phyloP scores from a whole-genome alignment of 2,888 invertebrate genomes.

The Yponomeuta malinellus region DNA sequence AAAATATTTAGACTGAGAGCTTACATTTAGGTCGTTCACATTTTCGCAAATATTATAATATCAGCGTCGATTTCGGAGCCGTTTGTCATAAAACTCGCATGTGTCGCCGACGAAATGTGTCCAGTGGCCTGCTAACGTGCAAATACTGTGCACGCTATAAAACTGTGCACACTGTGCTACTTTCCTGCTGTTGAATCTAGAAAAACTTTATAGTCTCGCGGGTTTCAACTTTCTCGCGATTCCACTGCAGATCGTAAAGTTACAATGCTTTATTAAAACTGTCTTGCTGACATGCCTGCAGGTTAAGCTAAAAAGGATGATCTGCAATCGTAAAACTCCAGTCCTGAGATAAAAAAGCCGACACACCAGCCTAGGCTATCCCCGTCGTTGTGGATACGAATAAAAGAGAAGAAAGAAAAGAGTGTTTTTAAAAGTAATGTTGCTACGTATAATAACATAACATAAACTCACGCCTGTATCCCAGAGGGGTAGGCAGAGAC shows the following conservation, averaged over 20 bases:
- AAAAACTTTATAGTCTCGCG: background rate
- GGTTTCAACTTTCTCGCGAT: background rate
- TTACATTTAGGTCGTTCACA: slow-evolving; percentile 19
- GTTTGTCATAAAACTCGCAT: slow-evolving; percentile 32
- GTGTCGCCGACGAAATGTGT: slow-evolving; percentile 7
- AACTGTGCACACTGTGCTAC: slow-evolving; percentile 14
- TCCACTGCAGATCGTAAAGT: background rate
- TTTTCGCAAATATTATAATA: slow-evolving; percentile 7
- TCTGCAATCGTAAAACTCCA: background rate
- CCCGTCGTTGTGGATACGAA: too few relatives aligned
- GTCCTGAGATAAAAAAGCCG: background rate
- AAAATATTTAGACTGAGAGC: background rate
- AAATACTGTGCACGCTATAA: slow-evolving; percentile 12
- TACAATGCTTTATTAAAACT: background rate
- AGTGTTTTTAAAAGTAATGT: too few relatives aligned
- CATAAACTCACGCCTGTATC: too few relatives aligned
- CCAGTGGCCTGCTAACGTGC: slow-evolving; percentile 17
- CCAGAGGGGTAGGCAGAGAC: too few relatives aligned
- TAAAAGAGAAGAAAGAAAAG: too few relatives aligned
- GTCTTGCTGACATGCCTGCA: background rate
- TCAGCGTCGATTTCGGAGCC: slow-evolving; percentile 26
- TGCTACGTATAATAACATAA: too few relatives aligned
- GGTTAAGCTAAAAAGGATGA: background rate
- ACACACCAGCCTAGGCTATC: too few relatives aligned
- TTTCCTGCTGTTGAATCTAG: background rate